Percentiles rank a stretch among this genome's conserved stretches.
phyloP scores from a whole-genome alignment of 1,140 invertebrate genomes.

The Colletes gigas region DNA sequence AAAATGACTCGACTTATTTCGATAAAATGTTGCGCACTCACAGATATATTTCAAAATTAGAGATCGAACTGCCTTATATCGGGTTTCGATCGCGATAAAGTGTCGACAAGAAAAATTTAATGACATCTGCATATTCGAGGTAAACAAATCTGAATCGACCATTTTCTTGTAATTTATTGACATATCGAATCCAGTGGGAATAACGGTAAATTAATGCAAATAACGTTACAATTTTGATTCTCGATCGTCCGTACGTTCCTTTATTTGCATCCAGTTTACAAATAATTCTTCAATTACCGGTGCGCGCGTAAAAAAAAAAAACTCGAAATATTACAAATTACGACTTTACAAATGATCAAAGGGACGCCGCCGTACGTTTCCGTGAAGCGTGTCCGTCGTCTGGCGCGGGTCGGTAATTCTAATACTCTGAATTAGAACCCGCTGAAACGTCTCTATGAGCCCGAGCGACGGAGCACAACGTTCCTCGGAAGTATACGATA shows the following conservation, averaged over 20 bases:
- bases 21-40: no score
- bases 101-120: no score
- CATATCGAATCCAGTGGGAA: neutral
- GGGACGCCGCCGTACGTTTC: constrained; percentile 2
- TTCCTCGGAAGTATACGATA: constrained; percentile 8
- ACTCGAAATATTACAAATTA: constrained; percentile 3
- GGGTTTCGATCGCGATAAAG: no score
- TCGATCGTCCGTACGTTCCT: neutral
- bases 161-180: neutral
- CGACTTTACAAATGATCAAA: constrained; percentile 11
- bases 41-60: no score
- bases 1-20: no score
- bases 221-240: constrained; percentile 3
- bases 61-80: no score
- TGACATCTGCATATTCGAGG: neutral
- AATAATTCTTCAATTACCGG: neutral
- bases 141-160: neutral
- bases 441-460: constrained; percentile 6
- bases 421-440: constrained; percentile 31
- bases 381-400: constrained; percentile 2
- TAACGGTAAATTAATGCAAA: neutral
- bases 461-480: neutral
- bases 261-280: constrained; percentile 10
- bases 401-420: neutral
- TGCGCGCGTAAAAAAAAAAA: neutral